Conservation (phyloP, 2,797 vertebrate genomes). For the Peromyscus melanophrys region DNA sequence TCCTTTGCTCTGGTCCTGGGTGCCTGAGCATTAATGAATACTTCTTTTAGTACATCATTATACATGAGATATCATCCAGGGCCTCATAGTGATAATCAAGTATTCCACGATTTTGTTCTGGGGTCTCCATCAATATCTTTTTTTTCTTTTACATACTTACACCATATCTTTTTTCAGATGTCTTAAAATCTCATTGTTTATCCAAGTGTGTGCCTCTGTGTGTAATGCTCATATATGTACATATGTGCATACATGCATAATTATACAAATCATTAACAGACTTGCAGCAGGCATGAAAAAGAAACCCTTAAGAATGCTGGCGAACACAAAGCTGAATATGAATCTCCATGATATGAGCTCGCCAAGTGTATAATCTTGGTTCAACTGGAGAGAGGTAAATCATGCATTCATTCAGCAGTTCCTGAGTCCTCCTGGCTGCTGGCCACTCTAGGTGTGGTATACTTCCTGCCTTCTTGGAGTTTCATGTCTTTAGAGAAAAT, state of each 20-base stretch:
- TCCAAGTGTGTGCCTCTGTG: neutral
- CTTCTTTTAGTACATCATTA: neutral
- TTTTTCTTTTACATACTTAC: neutral
- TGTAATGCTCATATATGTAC: neutral
- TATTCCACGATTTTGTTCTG: neutral
- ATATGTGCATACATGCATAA: neutral
- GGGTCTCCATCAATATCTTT: neutral
- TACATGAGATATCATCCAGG: neutral
- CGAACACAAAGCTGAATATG: neutral
- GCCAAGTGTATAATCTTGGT: conserved; percentile 5
- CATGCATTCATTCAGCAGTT: neutral
- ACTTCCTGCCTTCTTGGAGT: conserved; percentile 30
- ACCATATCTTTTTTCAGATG: conserved; percentile 4
- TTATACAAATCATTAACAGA: neutral
- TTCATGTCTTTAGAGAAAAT: conserved; percentile 41
- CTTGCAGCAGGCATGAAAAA: neutral
- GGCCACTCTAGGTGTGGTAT: neutral
- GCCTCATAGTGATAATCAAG: neutral
- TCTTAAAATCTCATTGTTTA: conserved; percentile 41
- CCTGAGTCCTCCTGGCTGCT: neutral
- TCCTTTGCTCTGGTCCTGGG: neutral
- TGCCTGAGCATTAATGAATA: neutral
- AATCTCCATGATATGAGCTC: conserved; percentile 18
- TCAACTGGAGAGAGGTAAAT: neutral
- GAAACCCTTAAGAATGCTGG: neutral